phyloP scores from a whole-genome alignment of 2,888 invertebrate genomes.

The Drosophila rellima region DNA sequence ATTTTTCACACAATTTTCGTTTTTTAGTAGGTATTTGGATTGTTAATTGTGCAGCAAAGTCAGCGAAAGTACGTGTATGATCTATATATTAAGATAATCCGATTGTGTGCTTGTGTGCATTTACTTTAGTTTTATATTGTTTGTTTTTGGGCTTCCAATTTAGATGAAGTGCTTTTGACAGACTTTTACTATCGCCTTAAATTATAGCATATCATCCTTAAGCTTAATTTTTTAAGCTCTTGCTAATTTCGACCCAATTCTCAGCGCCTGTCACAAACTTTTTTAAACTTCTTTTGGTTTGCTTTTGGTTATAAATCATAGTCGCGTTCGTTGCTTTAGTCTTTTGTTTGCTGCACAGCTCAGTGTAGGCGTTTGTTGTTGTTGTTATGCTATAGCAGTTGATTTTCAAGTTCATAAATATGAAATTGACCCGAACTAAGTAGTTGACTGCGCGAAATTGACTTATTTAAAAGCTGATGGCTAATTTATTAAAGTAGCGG shows the following conservation, averaged over 20 bases:
- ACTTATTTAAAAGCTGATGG: slow-evolving; percentile 27
- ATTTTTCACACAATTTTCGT: slow-evolving; percentile 66
- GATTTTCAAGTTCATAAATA: slow-evolving; percentile 70
- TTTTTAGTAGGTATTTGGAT: slow-evolving; percentile 37
- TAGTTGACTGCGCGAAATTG: slow-evolving; percentile 35
- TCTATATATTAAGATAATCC: slow-evolving; percentile 13
- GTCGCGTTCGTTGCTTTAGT: slow-evolving; percentile 50
- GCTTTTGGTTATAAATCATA: slow-evolving; percentile 67
- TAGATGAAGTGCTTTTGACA: slow-evolving; percentile 9
- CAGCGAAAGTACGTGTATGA: slow-evolving; percentile 58
- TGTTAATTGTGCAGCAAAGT: slow-evolving; percentile 51
- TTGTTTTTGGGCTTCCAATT: neutral
- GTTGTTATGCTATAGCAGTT: slow-evolving; percentile 25
- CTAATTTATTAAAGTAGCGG: slow-evolving; percentile 19
- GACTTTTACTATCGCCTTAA: slow-evolving; percentile 4
- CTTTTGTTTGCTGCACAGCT: slow-evolving; percentile 38
- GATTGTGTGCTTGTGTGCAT: neutral
- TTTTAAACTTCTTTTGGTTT: slow-evolving; percentile 42
- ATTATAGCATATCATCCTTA: slow-evolving; percentile 40
- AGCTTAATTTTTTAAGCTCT: slow-evolving; percentile 44
- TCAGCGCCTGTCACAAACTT: slow-evolving; percentile 58
- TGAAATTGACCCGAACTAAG: slow-evolving; percentile 44
- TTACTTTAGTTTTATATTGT: slow-evolving; percentile 4
- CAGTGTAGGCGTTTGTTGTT: slow-evolving; percentile 24
- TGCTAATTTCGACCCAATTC: slow-evolving; percentile 76